These are phyloP conservation scores for Porites australiensis DNA, from an alignment of 64 coral and sea anemone species.

Conservation along the genomic window DNA sequence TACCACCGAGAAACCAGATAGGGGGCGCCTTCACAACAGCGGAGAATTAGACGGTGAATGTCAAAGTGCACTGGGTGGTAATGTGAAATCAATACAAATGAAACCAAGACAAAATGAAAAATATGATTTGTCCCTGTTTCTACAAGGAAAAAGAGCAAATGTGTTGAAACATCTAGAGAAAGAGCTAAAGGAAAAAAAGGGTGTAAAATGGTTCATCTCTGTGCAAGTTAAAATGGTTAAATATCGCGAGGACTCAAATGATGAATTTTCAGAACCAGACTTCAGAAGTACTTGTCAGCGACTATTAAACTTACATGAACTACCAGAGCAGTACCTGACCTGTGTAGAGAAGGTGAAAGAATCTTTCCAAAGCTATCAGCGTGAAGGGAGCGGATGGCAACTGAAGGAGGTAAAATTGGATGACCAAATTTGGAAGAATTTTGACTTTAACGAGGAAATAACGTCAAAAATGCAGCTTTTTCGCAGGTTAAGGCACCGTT, in stretches of 20 bases:
- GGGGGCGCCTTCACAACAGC: neutral
- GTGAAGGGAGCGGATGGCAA: constrained; percentile 65
- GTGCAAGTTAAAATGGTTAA: constrained; percentile 53
- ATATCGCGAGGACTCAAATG: neutral
- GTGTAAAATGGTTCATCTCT: constrained; percentile 57
- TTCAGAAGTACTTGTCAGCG: constrained; percentile 35
- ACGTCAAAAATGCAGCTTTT: too few relatives aligned
- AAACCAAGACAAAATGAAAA: constrained; percentile 25
- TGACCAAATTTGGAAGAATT: too few relatives aligned
- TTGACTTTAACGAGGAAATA: too few relatives aligned
- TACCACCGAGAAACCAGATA: neutral
- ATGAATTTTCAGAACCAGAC: constrained; percentile 30
- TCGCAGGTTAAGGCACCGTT: too few relatives aligned
- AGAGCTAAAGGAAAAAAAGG: constrained; percentile 21
- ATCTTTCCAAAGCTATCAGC: neutral
- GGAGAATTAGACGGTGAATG: neutral
- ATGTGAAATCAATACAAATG: neutral
- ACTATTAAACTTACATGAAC: neutral
- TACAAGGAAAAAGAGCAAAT: neutral
- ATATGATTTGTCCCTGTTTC: constrained; percentile 5
- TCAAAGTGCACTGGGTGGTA: neutral
- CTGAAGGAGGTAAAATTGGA: neutral
- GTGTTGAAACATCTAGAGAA: neutral
- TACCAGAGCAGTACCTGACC: neutral
- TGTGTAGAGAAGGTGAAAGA: constrained; percentile 31